These are phyloP conservation scores for Tinea trinotella DNA, from an alignment of 2,888 invertebrate genomes.

Conservation along the genomic window DNA sequence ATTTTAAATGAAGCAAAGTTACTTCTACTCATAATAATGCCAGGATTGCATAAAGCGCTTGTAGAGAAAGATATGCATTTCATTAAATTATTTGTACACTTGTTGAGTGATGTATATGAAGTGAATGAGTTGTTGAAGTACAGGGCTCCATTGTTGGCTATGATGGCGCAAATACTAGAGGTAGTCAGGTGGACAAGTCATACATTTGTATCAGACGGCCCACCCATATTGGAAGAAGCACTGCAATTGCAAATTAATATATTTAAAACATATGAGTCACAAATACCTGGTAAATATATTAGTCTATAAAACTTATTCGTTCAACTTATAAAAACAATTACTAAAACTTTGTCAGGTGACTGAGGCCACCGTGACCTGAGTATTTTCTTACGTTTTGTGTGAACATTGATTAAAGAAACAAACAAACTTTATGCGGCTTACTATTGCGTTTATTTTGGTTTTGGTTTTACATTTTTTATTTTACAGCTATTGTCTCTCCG, in stretches of 20 bases:
- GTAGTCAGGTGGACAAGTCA: constrained; percentile 46
- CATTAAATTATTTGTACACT: constrained; percentile 38
- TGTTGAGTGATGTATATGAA: constrained; percentile 32
- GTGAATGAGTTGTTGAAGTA: constrained; percentile 39
- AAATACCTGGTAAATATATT: constrained; percentile 51
- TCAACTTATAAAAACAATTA: no score
- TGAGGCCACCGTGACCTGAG: no score
- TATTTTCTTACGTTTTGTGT: no score
- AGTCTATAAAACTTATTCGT: no score
- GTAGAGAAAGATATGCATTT: constrained; percentile 33
- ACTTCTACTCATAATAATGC: constrained; percentile 50
- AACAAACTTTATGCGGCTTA: no score
- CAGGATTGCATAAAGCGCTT: constrained; percentile 45
- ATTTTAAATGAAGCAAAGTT: constrained; percentile 41
- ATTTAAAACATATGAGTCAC: constrained; percentile 37
- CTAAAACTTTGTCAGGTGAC: no score
- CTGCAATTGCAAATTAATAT: constrained; percentile 39
- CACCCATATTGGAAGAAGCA: constrained; percentile 37
- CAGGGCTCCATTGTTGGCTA: constrained; percentile 52
- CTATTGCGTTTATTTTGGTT: no score
- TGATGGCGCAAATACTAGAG: constrained; percentile 53
- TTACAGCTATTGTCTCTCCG: no score
- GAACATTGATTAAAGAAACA: no score
- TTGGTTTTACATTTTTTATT: no score
- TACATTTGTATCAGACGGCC: constrained; percentile 35